A percentile compares a stretch with the other conserved stretches of the same genome.
Conservation (phyloP, 1,140 invertebrate genomes). For the Zophobas morio region DNA sequence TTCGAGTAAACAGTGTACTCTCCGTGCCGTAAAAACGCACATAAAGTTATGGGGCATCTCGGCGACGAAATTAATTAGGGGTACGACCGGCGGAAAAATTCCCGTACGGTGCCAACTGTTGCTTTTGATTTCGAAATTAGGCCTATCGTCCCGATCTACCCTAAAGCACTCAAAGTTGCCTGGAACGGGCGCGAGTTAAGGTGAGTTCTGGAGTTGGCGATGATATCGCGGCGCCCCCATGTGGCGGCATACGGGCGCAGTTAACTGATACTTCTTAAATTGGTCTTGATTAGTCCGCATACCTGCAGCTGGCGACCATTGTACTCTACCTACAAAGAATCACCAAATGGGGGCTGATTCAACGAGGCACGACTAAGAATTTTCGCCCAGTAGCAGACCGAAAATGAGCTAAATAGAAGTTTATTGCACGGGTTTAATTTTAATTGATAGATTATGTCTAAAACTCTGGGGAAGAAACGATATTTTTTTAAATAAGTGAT, state of each 20-base stretch:
- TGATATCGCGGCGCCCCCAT: conserved; percentile 62
- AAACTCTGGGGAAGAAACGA: no score
- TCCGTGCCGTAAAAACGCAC: not conserved
- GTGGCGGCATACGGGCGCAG: conserved; percentile 58
- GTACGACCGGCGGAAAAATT: not conserved
- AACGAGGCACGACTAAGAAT: not conserved
- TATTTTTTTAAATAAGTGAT: no score
- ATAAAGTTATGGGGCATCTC: not conserved
- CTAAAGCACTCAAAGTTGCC: not conserved
- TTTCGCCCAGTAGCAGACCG: no score
- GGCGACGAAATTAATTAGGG: not conserved
- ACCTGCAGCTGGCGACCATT: conserved; percentile 63
- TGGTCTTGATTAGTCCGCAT: conserved; percentile 64
- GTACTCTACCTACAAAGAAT: conserved; percentile 54
- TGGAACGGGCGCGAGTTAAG: not conserved
- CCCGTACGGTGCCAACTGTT: conserved; percentile 2
- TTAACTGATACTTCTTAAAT: conserved; percentile 65
- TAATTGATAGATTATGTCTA: no score
- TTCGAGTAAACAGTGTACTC: conserved; percentile 48
- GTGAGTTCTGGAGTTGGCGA: conserved; percentile 46
- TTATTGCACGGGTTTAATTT: no score
- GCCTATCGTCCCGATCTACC: conserved; percentile 9
- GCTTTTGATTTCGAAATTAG: conserved; percentile 15
- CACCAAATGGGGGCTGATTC: not conserved
- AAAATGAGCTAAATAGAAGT: not conserved